Percentiles rank a stretch among this genome's conserved stretches.
These are phyloP conservation scores for Parnassius orleans DNA, from an alignment of 2,888 invertebrate genomes.

Conservation along the genomic window DNA sequence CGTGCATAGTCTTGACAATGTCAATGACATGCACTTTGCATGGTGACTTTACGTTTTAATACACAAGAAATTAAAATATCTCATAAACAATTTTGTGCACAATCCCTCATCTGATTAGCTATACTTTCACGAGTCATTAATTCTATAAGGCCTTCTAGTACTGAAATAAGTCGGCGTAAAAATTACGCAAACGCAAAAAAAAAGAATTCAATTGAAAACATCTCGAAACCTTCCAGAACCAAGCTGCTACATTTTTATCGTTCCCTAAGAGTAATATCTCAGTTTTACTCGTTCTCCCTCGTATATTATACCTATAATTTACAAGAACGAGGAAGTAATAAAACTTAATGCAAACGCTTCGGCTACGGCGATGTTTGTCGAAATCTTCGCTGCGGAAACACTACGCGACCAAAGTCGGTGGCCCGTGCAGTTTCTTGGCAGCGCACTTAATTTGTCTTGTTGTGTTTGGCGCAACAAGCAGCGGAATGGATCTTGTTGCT, in stretches of 20 bases:
- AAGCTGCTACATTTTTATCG: slow-evolving; percentile 55
- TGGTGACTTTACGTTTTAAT: too few species aligned
- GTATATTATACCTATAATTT: slow-evolving; percentile 70
- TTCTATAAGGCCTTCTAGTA: not conserved
- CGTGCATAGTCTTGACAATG: too few species aligned
- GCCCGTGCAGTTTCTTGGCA: slow-evolving; percentile 38
- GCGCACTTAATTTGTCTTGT: slow-evolving; percentile 31
- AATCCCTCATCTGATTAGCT: not conserved
- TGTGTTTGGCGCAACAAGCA: slow-evolving; percentile 1
- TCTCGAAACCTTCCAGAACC: slow-evolving; percentile 42
- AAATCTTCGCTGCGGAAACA: slow-evolving; percentile 56
- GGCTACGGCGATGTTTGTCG: slow-evolving; percentile 65
- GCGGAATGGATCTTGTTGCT: slow-evolving; percentile 6
- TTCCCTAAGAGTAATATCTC: slow-evolving; percentile 54
- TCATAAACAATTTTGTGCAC: not conserved
- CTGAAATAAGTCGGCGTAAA: slow-evolving; percentile 25
- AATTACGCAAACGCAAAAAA: slow-evolving; percentile 31
- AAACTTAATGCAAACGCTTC: slow-evolving; percentile 73
- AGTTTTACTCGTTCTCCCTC: slow-evolving; percentile 42
- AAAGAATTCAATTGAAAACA: slow-evolving; percentile 45
- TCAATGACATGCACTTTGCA: too few species aligned
- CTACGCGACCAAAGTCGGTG: slow-evolving; percentile 51
- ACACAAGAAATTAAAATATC: too few species aligned
- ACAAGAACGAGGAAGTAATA: slow-evolving; percentile 71
- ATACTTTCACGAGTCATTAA: not conserved